Conservation (phyloP, 92 coral and sea anemone genomes). For the Galaxea fascicularis region DNA sequence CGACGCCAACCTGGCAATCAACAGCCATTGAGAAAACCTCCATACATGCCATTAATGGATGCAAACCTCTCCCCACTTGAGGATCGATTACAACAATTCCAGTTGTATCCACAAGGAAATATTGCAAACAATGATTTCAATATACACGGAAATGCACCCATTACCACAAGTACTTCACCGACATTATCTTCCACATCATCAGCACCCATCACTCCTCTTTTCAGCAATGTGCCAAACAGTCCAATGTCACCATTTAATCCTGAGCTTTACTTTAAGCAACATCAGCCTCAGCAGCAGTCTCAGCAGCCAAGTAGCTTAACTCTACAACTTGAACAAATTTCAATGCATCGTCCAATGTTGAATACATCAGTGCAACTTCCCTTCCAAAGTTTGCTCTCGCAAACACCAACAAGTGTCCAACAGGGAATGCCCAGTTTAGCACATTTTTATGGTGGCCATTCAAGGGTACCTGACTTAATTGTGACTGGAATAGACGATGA, state of each 20-base stretch:
- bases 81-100: slow-evolving; percentile 76
- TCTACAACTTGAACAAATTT: slow-evolving; percentile 68
- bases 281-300: slow-evolving; percentile 81
- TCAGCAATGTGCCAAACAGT: slow-evolving; percentile 75
- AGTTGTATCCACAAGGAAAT: slow-evolving; percentile 69
- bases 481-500: slow-evolving; percentile 86
- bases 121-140: slow-evolving; percentile 41
- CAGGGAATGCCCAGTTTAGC: slow-evolving; percentile 62
- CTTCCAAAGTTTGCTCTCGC: slow-evolving; percentile 70
- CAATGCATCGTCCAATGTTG: slow-evolving; percentile 57
- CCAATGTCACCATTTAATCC: slow-evolving; percentile 82
- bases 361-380: slow-evolving; percentile 60
- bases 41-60: slow-evolving; percentile 54
- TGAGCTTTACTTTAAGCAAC: slow-evolving; percentile 85
- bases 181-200: slow-evolving; percentile 84
- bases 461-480: slow-evolving; percentile 82
- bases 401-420: slow-evolving; percentile 56
- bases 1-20: slow-evolving; percentile 66
- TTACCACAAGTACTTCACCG: slow-evolving; percentile 78
- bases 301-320: slow-evolving; percentile 71
- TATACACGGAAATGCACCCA: slow-evolving; percentile 48
- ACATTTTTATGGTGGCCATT: slow-evolving; percentile 58
- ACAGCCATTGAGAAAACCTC: slow-evolving; percentile 61
- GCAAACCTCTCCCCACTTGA: slow-evolving; percentile 70
- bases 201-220: slow-evolving; percentile 78